Percentiles rank a stretch among this genome's conserved stretches.
phyloP scores from a whole-genome alignment of 2,797 vertebrate genomes.

The Ataeniobius toweri region DNA sequence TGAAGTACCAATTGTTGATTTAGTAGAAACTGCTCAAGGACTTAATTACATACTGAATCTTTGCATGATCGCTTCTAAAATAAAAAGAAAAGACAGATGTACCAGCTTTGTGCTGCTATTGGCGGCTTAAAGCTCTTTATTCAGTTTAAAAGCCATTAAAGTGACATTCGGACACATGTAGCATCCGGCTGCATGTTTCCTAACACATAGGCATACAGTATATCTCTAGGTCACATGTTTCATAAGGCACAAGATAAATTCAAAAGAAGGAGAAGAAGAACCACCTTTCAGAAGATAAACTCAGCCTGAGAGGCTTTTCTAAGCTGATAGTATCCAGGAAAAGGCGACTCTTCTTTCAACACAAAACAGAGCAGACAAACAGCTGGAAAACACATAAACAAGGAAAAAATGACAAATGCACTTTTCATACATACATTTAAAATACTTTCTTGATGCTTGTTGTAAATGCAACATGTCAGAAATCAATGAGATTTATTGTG shows the following conservation, averaged over 20 bases:
- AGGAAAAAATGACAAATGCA: slow-evolving; percentile 10
- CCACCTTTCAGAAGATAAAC: neutral
- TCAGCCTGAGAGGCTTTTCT: slow-evolving; percentile 30
- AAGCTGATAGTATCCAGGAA: slow-evolving; percentile 12
- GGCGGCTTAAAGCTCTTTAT: slow-evolving; percentile 71
- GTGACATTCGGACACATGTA: slow-evolving; percentile 51
- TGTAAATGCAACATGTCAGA: slow-evolving; percentile 27
- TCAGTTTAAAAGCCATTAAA: slow-evolving; percentile 57
- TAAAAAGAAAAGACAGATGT: neutral
- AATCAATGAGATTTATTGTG: neutral
- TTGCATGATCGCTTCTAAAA: neutral
- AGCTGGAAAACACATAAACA: slow-evolving; percentile 9
- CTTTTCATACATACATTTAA: slow-evolving; percentile 15
- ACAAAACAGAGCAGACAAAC: slow-evolving; percentile 22
- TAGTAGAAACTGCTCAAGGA: neutral
- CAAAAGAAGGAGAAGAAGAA: slow-evolving; percentile 50
- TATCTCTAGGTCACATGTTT: slow-evolving; percentile 36
- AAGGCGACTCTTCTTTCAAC: neutral
- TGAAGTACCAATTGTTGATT: neutral
- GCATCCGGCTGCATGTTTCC: slow-evolving; percentile 14
- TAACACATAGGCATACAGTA: slow-evolving; percentile 18
- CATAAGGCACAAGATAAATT: slow-evolving; percentile 77
- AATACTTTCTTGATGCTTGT: slow-evolving; percentile 44
- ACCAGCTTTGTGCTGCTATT: slow-evolving; percentile 40
- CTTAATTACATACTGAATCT: neutral